phyloP scores from a whole-genome alignment of 2,888 invertebrate genomes.

The Lasioglossum lativentre region DNA sequence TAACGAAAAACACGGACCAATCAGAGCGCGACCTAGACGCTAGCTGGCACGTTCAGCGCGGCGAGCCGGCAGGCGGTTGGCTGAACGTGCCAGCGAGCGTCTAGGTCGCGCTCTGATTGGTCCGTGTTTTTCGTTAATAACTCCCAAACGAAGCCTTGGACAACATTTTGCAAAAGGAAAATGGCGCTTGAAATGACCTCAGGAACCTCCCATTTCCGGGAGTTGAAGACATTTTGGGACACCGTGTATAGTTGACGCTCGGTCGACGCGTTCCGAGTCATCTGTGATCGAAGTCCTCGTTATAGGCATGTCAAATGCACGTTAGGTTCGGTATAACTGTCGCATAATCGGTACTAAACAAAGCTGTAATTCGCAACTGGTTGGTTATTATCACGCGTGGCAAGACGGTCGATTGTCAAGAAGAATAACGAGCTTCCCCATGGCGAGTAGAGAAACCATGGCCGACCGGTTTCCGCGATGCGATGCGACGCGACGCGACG shows the following conservation, averaged over 20 bases:
- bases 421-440: conserved; percentile 63
- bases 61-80: no score
- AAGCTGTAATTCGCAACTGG: conserved; percentile 49
- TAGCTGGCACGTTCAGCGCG: no score
- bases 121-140: no score
- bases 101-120: no score
- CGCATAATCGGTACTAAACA: conserved; percentile 60
- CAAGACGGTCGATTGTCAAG: conserved; percentile 57
- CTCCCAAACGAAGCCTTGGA: no score
- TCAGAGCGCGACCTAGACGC: no score
- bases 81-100: no score
- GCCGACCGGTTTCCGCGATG: conserved; percentile 35
- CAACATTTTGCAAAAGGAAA: no score
- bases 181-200: no score
- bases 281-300: neutral
- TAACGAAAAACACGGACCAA: no score
- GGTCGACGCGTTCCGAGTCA: neutral
- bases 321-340: conserved; percentile 43
- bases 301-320: neutral
- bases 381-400: conserved; percentile 51
- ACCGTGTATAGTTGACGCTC: neutral
- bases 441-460: conserved; percentile 6
- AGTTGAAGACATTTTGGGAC: no score
- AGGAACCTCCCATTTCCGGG: no score
- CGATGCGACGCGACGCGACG: conserved; percentile 2